These are phyloP conservation scores for Formicarius rufipectus DNA, from an alignment of 2,113 vertebrate genomes.

Conservation along the genomic window DNA sequence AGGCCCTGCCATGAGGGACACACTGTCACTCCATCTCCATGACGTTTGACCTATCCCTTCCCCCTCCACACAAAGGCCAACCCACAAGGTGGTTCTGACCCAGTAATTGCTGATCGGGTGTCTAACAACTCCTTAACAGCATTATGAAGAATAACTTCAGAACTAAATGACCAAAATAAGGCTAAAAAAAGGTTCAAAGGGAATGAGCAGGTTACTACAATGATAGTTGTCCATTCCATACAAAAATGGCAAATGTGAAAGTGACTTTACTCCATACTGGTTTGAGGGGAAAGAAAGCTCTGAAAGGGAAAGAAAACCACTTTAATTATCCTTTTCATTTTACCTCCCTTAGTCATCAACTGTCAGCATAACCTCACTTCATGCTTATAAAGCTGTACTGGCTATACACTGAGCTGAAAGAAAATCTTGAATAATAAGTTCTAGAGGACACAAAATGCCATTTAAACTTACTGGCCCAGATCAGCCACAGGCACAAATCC, in stretches of 20 bases:
- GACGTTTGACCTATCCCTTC: no score
- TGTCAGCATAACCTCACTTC: not conserved
- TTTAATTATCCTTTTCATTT: not conserved
- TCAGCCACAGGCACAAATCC: not conserved
- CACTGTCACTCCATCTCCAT: no score
- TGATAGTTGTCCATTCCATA: not conserved
- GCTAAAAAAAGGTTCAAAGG: not conserved
- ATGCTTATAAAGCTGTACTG: not conserved
- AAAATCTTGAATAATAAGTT: not conserved
- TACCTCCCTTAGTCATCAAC: not conserved
- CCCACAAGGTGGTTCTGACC: no score
- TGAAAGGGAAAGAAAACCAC: not conserved
- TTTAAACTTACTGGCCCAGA: not conserved
- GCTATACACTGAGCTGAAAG: not conserved
- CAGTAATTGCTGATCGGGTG: no score
- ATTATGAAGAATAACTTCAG: not conserved
- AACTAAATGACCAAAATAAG: not conserved
- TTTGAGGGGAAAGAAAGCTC: not conserved
- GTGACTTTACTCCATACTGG: not conserved
- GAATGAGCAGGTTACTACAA: not conserved
- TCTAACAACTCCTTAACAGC: not conserved
- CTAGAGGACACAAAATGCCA: not conserved
- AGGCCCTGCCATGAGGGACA: no score
- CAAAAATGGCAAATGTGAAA: not conserved
- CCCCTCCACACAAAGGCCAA: no score